phyloP scores from a whole-genome alignment of 2,888 invertebrate species.

The Eulithis prunata region DNA sequence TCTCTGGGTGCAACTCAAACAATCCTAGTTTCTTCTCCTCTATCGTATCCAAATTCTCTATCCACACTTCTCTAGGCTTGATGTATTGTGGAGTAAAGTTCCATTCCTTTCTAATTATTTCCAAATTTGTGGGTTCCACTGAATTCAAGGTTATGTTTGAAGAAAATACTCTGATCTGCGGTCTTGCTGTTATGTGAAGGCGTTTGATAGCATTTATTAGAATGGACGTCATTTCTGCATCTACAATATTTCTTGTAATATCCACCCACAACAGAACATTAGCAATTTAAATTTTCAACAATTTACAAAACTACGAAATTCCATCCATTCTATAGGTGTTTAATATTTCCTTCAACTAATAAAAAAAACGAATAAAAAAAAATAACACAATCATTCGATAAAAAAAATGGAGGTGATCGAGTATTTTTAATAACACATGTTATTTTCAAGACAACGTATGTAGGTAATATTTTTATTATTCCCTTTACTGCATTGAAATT shows the following conservation, averaged over 20 bases:
- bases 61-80: constrained; percentile 91
- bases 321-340: no score
- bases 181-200: constrained; percentile 59
- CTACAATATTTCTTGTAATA: not conserved
- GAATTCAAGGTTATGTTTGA: constrained; percentile 49
- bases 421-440: no score
- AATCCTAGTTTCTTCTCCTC: constrained; percentile 92
- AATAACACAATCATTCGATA: no score
- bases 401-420: no score
- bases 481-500: no score
- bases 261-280: not conserved
- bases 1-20: constrained; percentile 94
- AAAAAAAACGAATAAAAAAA: no score
- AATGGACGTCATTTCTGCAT: constrained; percentile 61
- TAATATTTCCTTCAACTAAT: no score
- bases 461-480: no score
- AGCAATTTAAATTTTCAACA: no score
- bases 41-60: constrained; percentile 91
- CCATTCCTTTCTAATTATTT: constrained; percentile 74
- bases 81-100: constrained; percentile 81
- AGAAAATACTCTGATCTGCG: constrained; percentile 62
- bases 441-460: no score
- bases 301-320: no score
- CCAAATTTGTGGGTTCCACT: constrained; percentile 49
- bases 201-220: constrained; percentile 70